Evolutionary conservation across 2,797 vertebrate species (phyloP).

Genomic region (Acestrorhynchus altus): DNA sequence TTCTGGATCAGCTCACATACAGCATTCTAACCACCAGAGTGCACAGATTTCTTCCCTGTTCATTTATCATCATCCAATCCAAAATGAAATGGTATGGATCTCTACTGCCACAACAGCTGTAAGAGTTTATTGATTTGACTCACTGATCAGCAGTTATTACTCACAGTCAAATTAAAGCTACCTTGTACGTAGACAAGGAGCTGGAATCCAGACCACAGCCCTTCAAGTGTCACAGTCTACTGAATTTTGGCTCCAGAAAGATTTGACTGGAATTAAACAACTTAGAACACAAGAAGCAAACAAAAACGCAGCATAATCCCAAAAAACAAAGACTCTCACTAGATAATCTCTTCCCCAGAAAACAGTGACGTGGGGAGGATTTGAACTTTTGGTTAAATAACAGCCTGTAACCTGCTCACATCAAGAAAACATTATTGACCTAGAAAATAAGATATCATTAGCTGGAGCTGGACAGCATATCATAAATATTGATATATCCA

Average conservation of each 20-base stretch:
- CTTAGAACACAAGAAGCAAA: background rate
- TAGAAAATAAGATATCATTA: background rate
- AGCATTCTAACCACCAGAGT: slow-evolving; percentile 62
- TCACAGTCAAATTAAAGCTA: slow-evolving; percentile 72
- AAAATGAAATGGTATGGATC: slow-evolving; percentile 71
- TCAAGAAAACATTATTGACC: background rate
- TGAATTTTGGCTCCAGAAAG: background rate
- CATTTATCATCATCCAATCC: slow-evolving; percentile 75
- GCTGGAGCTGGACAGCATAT: too few relatives aligned
- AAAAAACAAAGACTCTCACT: background rate
- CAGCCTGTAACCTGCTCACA: background rate
- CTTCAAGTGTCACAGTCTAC: background rate
- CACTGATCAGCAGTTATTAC: slow-evolving; percentile 66
- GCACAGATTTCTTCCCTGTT: slow-evolving; percentile 58
- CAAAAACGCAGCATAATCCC: background rate
- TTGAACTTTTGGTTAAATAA: background rate
- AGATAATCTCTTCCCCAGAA: background rate
- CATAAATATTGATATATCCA: too few relatives aligned
- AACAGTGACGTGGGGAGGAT: background rate
- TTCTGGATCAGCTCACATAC: slow-evolving; percentile 18
- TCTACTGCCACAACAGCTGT: slow-evolving; percentile 71
- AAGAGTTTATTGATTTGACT: slow-evolving; percentile 68
- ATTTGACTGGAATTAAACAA: background rate
- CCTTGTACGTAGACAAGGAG: background rate
- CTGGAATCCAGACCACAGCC: background rate